Evolutionary conservation across 2,113 vertebrate genomes (phyloP).

Genomic region (Dipodomys spectabilis): DNA sequence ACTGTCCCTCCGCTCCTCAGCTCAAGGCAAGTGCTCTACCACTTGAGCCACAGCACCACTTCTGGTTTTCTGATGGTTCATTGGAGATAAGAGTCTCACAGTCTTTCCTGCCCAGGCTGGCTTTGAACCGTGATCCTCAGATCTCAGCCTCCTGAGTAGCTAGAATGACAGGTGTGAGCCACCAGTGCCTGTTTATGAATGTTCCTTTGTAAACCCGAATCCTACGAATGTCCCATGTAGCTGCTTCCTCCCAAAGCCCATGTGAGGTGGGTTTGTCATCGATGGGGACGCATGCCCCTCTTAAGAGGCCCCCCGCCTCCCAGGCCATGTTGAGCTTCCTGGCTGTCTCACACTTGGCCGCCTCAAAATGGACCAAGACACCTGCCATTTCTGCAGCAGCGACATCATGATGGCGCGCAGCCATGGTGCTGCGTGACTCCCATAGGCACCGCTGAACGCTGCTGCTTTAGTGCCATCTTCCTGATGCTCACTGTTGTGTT

Average conservation of each 20-base stretch:
- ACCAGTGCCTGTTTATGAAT: too few species aligned
- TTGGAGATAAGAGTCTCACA: too few species aligned
- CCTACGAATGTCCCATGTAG: background rate
- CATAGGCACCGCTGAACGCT: background rate
- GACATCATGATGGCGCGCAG: background rate
- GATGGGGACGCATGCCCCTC: too few species aligned
- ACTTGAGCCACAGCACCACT: too few species aligned
- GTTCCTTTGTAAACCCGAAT: background rate
- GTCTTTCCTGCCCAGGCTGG: too few species aligned
- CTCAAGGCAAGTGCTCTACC: too few species aligned
- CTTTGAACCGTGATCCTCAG: too few species aligned
- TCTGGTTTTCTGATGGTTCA: too few species aligned
- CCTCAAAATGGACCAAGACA: background rate
- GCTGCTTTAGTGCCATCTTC: background rate
- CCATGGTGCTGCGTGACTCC: background rate
- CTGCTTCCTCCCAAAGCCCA: background rate
- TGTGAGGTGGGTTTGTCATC: background rate
- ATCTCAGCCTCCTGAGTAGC: too few species aligned
- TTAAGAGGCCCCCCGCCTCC: too few species aligned
- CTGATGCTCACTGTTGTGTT: background rate
- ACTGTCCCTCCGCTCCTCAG: too few species aligned
- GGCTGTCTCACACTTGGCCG: background rate
- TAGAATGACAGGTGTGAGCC: too few species aligned
- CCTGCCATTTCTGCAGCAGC: background rate
- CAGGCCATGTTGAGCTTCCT: background rate